Percentiles rank a stretch among this genome's conserved stretches.
These are phyloP conservation scores for Gastracanthus pulcherrimus DNA, from an alignment of 2,888 invertebrate species.

Conservation along the genomic window DNA sequence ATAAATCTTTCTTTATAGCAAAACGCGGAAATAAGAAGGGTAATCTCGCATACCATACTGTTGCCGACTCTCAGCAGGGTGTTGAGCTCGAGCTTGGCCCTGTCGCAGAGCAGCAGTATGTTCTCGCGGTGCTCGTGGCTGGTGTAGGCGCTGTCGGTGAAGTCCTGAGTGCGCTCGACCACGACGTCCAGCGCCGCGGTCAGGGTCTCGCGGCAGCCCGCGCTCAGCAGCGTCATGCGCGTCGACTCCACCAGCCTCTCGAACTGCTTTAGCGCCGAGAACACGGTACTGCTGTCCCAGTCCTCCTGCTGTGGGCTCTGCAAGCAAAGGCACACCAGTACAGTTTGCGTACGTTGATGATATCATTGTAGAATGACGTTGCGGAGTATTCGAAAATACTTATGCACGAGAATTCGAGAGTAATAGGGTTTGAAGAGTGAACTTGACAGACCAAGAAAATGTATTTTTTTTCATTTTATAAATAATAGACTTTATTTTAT, in stretches of 20 bases:
- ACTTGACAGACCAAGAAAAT: too few relatives aligned
- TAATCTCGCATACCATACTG: conserved; percentile 83
- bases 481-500: too few relatives aligned
- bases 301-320: conserved; percentile 80
- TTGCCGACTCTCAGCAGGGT: conserved; percentile 92
- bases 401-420: too few relatives aligned
- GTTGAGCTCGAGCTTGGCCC: conserved; percentile 94
- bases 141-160: conserved; percentile 99
- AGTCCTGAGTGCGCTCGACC: conserved; percentile 97
- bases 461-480: too few relatives aligned
- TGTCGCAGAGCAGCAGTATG: conserved; percentile 93
- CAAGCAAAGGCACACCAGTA: neutral
- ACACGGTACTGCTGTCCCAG: conserved; percentile 86
- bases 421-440: too few relatives aligned
- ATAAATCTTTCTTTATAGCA: too few relatives aligned
- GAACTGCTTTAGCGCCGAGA: conserved; percentile 90
- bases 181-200: conserved; percentile 92
- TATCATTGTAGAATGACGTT: too few relatives aligned
- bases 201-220: conserved; percentile 86
- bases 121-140: conserved; percentile 97
- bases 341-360: too few relatives aligned
- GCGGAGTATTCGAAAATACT: too few relatives aligned
- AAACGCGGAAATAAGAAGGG: too few relatives aligned
- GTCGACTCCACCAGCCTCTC: conserved; percentile 93
- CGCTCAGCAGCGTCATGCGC: conserved; percentile 87